A percentile compares a stretch with the other conserved stretches of the same genome.
Conservation (phyloP, 2,797 vertebrate species). For the Sebastes ruberrimus region DNA sequence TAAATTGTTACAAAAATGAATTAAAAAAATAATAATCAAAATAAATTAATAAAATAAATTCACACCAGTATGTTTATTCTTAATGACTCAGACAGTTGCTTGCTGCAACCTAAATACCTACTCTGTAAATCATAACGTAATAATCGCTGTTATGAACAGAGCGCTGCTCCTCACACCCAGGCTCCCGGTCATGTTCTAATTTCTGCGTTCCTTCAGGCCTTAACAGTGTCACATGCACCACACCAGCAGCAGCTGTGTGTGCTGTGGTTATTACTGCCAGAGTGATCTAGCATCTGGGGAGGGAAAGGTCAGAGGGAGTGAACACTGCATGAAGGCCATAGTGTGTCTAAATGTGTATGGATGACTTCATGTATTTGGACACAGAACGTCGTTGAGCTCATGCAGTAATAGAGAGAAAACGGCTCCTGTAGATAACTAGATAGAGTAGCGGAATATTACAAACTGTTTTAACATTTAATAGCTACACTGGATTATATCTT, state of each 20-base stretch:
- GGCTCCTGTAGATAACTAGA: background rate
- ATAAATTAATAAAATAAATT: too few relatives aligned
- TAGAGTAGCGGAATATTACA: background rate
- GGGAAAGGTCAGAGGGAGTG: background rate
- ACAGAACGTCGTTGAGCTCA: background rate
- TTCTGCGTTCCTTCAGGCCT: constrained; percentile 11
- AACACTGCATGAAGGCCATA: background rate
- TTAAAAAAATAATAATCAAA: too few relatives aligned
- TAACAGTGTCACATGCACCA: background rate
- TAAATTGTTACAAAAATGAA: too few relatives aligned
- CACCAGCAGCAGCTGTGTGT: constrained; percentile 30
- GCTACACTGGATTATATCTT: too few relatives aligned
- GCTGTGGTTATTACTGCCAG: constrained; percentile 14
- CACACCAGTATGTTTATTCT: background rate
- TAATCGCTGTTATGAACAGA: background rate
- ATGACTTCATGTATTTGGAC: background rate
- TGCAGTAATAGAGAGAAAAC: background rate
- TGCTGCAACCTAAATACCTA: background rate
- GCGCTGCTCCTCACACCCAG: constrained; percentile 18
- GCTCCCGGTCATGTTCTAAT: constrained; percentile 10
- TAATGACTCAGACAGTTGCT: background rate
- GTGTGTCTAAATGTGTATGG: background rate
- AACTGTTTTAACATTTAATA: too few relatives aligned
- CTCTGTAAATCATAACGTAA: background rate
- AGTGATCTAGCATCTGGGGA: background rate